Evolutionary conservation across 2,113 vertebrate species (phyloP).

Genomic region (Protobothrops flavoviridis): DNA sequence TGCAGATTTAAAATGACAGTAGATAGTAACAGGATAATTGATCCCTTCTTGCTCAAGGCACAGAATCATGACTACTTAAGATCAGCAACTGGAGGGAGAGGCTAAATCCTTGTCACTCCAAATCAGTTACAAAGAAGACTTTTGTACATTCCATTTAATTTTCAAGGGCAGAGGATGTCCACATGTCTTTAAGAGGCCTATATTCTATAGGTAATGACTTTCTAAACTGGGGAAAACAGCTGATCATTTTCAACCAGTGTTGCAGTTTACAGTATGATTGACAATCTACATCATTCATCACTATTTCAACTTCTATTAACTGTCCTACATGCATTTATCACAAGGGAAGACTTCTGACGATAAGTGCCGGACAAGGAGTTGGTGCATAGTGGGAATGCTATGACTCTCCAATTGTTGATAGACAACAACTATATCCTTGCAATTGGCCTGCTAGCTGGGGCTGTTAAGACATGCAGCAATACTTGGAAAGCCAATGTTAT

Average conservation of each 20-base stretch:
- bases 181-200: background rate
- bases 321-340: background rate
- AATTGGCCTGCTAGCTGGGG: background rate
- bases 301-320: background rate
- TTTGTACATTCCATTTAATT: constrained; percentile 36
- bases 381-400: background rate
- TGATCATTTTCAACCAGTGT: background rate
- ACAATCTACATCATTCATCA: background rate
- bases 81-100: constrained; percentile 66
- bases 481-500: background rate
- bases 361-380: background rate
- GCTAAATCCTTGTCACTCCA: constrained; percentile 68
- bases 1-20: constrained; percentile 74
- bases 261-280: background rate
- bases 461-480: background rate
- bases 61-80: constrained; percentile 63
- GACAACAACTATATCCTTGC: background rate
- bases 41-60: constrained; percentile 68
- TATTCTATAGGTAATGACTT: background rate
- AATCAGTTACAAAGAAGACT: constrained; percentile 65
- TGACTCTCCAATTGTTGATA: background rate
- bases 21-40: constrained; percentile 71
- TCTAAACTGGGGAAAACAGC: background rate
- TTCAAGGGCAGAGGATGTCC: constrained; percentile 22
- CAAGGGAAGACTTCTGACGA: background rate